Conservation (phyloP, 1,140 invertebrate genomes). For the Bactericera cockerelli region DNA sequence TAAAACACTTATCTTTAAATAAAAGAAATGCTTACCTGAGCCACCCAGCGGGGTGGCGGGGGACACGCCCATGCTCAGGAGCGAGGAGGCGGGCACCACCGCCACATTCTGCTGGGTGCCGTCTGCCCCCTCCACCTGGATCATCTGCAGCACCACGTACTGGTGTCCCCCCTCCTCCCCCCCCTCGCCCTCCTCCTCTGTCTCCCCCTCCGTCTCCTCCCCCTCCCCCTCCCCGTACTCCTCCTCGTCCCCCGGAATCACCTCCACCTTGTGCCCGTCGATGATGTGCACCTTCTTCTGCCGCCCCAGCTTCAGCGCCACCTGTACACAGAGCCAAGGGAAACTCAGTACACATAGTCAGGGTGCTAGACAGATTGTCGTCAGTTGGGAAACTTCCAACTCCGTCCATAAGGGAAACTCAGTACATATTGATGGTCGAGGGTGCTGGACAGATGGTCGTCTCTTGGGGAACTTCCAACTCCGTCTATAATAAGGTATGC, state of each 20-base stretch:
- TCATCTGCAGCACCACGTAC: slow-evolving; percentile 73
- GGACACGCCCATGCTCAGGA: not conserved
- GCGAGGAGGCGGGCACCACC: slow-evolving; percentile 22
- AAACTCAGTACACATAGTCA: too few species aligned
- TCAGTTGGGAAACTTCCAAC: too few species aligned
- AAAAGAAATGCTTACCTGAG: too few species aligned
- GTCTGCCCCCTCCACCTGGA: slow-evolving; percentile 36
- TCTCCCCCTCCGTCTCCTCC: slow-evolving; percentile 25
- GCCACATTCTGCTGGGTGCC: slow-evolving; percentile 23
- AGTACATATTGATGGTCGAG: too few species aligned
- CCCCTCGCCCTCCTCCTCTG: slow-evolving; percentile 32
- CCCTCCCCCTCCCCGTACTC: slow-evolving; percentile 36
- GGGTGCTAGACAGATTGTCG: too few species aligned
- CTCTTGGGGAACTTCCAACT: too few species aligned
- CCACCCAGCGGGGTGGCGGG: too few species aligned
- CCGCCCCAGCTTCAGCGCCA: slow-evolving; percentile 63
- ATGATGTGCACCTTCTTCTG: slow-evolving; percentile 60
- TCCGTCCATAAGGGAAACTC: too few species aligned
- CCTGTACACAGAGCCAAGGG: not conserved
- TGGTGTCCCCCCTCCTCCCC: slow-evolving; percentile 57
- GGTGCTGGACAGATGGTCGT: too few species aligned
- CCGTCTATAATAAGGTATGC: too few species aligned
- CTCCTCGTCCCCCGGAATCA: slow-evolving; percentile 37
- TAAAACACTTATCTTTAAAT: too few species aligned
- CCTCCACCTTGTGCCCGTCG: slow-evolving; percentile 37